phyloP scores from a whole-genome alignment of 2,113 vertebrate species.

The Bothrops jararaca region DNA sequence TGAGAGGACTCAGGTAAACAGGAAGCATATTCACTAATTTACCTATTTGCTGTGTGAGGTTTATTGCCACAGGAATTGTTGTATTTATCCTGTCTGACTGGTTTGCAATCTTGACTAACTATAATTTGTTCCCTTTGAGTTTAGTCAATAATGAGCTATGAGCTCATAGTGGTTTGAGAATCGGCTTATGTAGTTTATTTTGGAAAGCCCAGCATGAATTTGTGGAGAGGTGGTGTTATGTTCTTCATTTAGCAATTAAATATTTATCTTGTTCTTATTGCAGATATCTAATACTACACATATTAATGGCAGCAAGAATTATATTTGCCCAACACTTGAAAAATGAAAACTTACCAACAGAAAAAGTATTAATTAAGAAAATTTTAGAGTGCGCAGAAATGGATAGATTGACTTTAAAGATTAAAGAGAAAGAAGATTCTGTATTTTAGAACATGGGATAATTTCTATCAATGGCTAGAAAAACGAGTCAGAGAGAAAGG shows the following conservation, averaged over 20 bases:
- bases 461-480: too few species aligned
- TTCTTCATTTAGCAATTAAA: not conserved
- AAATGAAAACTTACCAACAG: too few species aligned
- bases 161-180: not conserved
- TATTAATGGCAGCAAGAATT: too few species aligned
- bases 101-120: not conserved
- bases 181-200: not conserved
- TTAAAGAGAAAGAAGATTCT: too few species aligned
- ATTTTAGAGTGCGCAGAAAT: too few species aligned
- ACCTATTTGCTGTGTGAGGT: not conserved
- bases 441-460: too few species aligned
- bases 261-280: not conserved
- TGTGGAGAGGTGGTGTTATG: not conserved
- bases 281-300: too few species aligned
- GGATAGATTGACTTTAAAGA: too few species aligned
- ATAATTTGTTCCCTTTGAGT: not conserved
- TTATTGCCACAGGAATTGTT: not conserved
- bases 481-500: too few species aligned
- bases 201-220: not conserved
- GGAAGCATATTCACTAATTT: not conserved
- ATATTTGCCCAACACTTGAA: too few species aligned
- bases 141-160: not conserved
- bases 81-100: not conserved
- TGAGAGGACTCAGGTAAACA: not conserved
- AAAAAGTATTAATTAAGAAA: too few species aligned